A percentile compares a stretch with the other conserved stretches of the same genome.
Evolutionary conservation across 2,797 vertebrate genomes (phyloP).

Genomic region (Sitta carolinensis): DNA sequence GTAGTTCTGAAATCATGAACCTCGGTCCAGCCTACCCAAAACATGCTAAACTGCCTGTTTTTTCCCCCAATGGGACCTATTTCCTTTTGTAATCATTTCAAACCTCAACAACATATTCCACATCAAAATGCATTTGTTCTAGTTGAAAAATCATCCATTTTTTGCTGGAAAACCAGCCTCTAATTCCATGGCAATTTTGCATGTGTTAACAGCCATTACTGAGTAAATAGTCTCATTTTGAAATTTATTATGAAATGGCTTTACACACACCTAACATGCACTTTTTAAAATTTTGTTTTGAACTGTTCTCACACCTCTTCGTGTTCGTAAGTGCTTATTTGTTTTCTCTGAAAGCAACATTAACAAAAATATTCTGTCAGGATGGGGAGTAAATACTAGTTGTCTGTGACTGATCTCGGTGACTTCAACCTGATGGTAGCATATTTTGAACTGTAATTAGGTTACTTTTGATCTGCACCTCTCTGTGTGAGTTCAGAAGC

Average conservation of each 20-base stretch:
- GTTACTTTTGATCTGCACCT: neutral
- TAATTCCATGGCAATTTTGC: neutral
- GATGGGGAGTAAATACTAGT: neutral
- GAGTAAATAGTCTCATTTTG: constrained; percentile 25
- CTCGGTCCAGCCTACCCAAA: neutral
- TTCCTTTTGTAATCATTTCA: neutral
- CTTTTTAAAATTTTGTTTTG: neutral
- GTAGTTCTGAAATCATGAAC: constrained; percentile 11
- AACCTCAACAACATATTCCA: neutral
- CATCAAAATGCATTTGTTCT: neutral
- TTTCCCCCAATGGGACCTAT: neutral
- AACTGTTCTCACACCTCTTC: neutral
- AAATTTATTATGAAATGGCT: neutral
- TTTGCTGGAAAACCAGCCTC: neutral
- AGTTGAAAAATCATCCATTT: neutral
- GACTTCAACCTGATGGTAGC: neutral
- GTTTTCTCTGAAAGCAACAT: constrained; percentile 33
- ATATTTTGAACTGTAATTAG: neutral
- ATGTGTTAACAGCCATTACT: neutral
- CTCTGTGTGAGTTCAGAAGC: neutral
- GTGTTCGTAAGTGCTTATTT: neutral
- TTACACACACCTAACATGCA: neutral
- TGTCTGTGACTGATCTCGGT: neutral
- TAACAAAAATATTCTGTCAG: neutral
- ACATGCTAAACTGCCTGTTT: neutral